A percentile compares a stretch with the other conserved stretches of the same genome.
These are phyloP conservation scores for Oxyura jamaicensis DNA, from an alignment of 2,113 vertebrate species.

Conservation along the genomic window DNA sequence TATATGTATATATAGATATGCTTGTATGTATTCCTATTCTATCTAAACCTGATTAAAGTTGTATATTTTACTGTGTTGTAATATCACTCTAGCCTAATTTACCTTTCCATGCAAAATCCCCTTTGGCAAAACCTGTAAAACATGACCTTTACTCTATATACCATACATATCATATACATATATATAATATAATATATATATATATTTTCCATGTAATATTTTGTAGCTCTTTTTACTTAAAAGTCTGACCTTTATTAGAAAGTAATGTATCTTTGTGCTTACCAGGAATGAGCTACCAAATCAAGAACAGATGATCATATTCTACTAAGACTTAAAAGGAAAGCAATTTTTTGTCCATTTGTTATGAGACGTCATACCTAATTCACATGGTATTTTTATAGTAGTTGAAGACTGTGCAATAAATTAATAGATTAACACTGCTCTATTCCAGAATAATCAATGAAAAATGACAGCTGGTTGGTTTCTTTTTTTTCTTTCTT, in stretches of 20 bases:
- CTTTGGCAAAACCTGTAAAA: not conserved
- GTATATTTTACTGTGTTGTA: not conserved
- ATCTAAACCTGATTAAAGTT: not conserved
- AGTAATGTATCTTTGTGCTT: not conserved
- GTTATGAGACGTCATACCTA: slow-evolving; percentile 42
- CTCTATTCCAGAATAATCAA: slow-evolving; percentile 69
- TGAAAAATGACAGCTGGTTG: slow-evolving; percentile 75
- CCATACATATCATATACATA: not conserved
- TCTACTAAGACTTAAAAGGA: slow-evolving; percentile 32
- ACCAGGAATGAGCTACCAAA: slow-evolving; percentile 31
- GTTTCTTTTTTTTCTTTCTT: slow-evolving; percentile 74
- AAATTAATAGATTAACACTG: slow-evolving; percentile 75
- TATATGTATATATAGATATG: not conserved
- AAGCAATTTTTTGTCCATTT: slow-evolving; percentile 59
- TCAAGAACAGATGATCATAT: slow-evolving; percentile 45
- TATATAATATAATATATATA: too few relatives aligned
- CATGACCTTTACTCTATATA: not conserved
- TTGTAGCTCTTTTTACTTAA: slow-evolving; percentile 13
- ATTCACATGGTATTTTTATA: slow-evolving; percentile 67
- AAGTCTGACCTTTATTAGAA: slow-evolving; percentile 40
- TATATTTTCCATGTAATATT: not conserved
- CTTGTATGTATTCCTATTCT: not conserved
- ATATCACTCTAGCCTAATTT: not conserved
- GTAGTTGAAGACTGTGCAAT: slow-evolving; percentile 70
- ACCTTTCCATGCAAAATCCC: not conserved